Conservation (phyloP, 2,113 vertebrate species). For the Burhinus oedicnemus region DNA sequence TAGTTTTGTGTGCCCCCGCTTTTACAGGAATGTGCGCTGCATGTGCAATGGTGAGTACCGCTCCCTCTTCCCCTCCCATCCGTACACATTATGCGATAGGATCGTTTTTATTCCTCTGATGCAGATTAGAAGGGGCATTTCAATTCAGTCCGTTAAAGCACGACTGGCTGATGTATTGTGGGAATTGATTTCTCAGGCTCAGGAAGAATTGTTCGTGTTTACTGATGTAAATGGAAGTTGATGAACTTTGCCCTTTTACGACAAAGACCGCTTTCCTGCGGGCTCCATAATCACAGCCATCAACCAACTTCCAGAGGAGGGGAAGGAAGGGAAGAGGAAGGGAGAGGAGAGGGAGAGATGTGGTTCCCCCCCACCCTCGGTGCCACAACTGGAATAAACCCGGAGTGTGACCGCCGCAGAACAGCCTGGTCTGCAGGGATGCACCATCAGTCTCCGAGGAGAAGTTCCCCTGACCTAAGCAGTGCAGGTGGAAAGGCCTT, state of each 20-base stretch:
- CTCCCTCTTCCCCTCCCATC: background rate
- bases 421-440: background rate
- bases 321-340: background rate
- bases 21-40: conserved; percentile 90
- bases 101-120: conserved; percentile 43
- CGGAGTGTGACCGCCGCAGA: background rate
- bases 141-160: conserved; percentile 39
- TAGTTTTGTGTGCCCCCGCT: conserved; percentile 95
- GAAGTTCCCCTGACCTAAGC: background rate
- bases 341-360: background rate
- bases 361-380: background rate
- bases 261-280: conserved; percentile 42
- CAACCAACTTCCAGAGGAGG: background rate
- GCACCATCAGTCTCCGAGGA: background rate
- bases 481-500: background rate
- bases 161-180: conserved; percentile 20
- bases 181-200: conserved; percentile 55
- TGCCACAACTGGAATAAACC: background rate
- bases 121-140: conserved; percentile 60
- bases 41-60: conserved; percentile 89
- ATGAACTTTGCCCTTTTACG: conserved; percentile 61
- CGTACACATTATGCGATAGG: background rate
- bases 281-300: background rate
- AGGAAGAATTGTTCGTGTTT: conserved; percentile 22
- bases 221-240: conserved; percentile 54